phyloP scores from a whole-genome alignment of 2,888 invertebrate species.

The Drosophila stalkeri region DNA sequence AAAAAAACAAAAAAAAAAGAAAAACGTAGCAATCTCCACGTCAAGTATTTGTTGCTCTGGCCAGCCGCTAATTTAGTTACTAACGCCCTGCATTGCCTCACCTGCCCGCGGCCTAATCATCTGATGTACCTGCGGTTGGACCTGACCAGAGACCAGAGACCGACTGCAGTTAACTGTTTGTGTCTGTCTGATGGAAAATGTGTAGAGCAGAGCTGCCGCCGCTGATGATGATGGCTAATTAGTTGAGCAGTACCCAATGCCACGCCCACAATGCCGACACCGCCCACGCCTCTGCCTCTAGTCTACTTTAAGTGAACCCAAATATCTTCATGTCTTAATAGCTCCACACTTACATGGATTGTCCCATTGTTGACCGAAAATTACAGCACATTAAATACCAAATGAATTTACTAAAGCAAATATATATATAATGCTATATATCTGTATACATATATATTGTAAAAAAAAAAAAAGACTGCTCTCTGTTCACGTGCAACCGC shows the following conservation, averaged over 20 bases:
- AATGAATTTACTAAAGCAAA: constrained; percentile 25
- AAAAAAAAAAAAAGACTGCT: constrained; percentile 15
- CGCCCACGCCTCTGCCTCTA: constrained; percentile 6
- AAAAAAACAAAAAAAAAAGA: constrained; percentile 4
- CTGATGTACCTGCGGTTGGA: constrained; percentile 58
- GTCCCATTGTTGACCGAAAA: constrained; percentile 66
- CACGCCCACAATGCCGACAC: not conserved
- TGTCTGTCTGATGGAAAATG: constrained; percentile 58
- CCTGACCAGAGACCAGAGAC: constrained; percentile 4
- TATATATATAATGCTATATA: not conserved
- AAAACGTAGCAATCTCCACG: constrained; percentile 27
- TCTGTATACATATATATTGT: not conserved
- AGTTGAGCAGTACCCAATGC: constrained; percentile 40
- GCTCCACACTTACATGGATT: constrained; percentile 36
- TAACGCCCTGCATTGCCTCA: constrained; percentile 43
- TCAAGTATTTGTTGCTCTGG: constrained; percentile 50
- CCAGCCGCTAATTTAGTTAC: constrained; percentile 77
- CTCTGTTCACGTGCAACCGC: constrained; percentile 51
- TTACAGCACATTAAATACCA: constrained; percentile 76
- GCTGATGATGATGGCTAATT: constrained; percentile 78
- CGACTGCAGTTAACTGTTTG: constrained; percentile 59
- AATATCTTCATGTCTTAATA: constrained; percentile 56
- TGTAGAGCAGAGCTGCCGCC: constrained; percentile 64
- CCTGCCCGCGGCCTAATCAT: constrained; percentile 13
- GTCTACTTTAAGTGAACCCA: not conserved